Base-by-base conservation (phyloP, 2,888 invertebrate species). In the Tryphoninae sp. region DNA sequence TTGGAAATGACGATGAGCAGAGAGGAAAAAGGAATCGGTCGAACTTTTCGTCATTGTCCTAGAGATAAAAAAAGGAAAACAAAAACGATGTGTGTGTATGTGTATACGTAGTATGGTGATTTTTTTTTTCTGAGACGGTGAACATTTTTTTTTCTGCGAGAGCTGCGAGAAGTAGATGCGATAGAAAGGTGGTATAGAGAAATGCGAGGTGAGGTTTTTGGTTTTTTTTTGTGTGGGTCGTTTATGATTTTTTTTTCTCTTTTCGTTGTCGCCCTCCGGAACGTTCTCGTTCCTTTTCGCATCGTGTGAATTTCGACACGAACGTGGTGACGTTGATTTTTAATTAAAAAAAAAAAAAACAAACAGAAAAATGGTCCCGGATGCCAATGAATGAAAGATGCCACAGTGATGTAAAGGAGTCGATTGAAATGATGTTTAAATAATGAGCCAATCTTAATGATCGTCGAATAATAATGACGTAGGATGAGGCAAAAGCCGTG, bases 401-500 rank as follows among this genome's bases (percentile, higher is more conserved):
- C 79, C 81, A 82, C 84, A 85, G 85, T 85, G 85, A 85, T 85
- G 85, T 85, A 85, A 84, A 82, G 82, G 83, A 80, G 78, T 68
- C 78, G 80, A 78, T 74, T 74, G 62, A 8, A 49, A 68, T 13
- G 2, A 76, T 67, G 26, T 55, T n/a, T 69, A 53, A 58, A 42
- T 19, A 16, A 61, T 61, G 67, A 74, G 74, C 69, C 75, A 79
- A 77, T 82, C 68, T 49, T 75, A 33, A 33, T 73, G 72, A 77
- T 71, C 3, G 16, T 75, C 68, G 58, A 69, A 64, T 8, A 45
- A 22, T 67, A 53, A 53, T 78, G 79, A 78, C 75, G 79, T 82
- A 76, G 72, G 79, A 82, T 82, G 82, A 82, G 75, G 75, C 76
- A 80, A 80, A 76, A 80, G 42, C 59, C 67, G 62, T 72, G 76